Percentiles rank a stretch among this genome's conserved stretches.
Conservation (phyloP, 2,888 invertebrate genomes). For the Strigamia crassipes region DNA sequence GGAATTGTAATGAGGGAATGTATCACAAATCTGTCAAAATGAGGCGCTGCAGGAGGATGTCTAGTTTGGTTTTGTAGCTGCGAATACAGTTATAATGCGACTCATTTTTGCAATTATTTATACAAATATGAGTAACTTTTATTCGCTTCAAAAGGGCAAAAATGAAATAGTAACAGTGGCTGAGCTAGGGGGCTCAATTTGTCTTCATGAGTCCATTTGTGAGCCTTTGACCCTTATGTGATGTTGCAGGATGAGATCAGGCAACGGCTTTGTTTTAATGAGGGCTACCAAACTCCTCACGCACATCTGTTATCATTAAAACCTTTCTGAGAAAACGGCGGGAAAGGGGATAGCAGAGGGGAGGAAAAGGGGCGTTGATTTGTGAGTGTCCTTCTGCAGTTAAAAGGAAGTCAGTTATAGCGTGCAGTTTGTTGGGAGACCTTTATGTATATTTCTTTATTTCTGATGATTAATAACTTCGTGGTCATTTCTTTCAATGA, state of each 20-base stretch:
- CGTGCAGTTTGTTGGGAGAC: constrained; percentile 23
- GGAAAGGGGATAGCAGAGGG: neutral
- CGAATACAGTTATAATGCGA: neutral
- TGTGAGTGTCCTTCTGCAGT: neutral
- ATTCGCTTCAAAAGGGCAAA: neutral
- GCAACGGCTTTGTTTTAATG: constrained; percentile 39
- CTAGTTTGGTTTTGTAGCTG: neutral
- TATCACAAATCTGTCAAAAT: constrained; percentile 25
- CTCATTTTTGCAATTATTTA: too few relatives aligned
- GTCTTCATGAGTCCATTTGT: constrained; percentile 36
- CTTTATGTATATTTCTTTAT: constrained; percentile 36
- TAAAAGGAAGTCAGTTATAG: constrained; percentile 24
- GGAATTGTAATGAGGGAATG: constrained; percentile 20
- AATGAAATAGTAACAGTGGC: constrained; percentile 2
- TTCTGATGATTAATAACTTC: neutral
- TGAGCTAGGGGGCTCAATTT: constrained; percentile 29
- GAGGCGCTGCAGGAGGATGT: neutral
- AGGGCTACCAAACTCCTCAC: constrained; percentile 20
- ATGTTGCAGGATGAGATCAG: neutral
- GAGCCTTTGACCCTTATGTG: constrained; percentile 27
- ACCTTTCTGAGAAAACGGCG: constrained; percentile 25
- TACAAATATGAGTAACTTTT: neutral
- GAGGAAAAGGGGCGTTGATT: neutral
- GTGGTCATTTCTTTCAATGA: neutral
- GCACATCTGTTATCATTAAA: constrained; percentile 38